These are phyloP conservation scores for Microhierax caerulescens DNA, from an alignment of 2,797 vertebrate genomes.

Conservation along the genomic window DNA sequence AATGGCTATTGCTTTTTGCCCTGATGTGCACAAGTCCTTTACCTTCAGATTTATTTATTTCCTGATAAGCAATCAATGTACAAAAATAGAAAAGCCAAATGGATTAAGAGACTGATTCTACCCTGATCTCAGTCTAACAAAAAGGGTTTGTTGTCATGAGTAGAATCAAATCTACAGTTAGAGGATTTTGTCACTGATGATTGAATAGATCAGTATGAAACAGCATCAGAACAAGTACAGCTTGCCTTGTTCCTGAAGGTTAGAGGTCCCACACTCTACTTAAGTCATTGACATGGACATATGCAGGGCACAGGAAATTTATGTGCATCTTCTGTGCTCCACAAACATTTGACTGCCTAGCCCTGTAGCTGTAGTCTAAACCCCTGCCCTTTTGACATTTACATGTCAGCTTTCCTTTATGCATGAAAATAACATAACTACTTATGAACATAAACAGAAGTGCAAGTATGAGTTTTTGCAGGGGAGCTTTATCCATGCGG, in stretches of 20 bases:
- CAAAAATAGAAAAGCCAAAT: constrained; percentile 40
- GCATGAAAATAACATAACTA: background rate
- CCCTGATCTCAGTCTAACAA: background rate
- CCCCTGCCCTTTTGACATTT: background rate
- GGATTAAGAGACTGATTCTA: background rate
- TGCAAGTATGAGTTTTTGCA: background rate
- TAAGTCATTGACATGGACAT: background rate
- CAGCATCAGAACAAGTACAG: background rate
- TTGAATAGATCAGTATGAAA: background rate
- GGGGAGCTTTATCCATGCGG: background rate
- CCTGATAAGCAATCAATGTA: constrained; percentile 55
- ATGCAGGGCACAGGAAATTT: background rate
- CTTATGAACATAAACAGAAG: background rate
- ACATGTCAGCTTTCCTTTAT: background rate
- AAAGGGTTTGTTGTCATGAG: background rate
- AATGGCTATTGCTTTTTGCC: constrained; percentile 58
- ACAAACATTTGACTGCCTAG: background rate
- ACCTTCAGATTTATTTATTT: constrained; percentile 57
- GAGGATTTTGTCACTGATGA: constrained; percentile 20
- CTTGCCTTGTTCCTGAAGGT: background rate
- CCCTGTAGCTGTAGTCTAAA: background rate
- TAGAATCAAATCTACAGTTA: constrained; percentile 21
- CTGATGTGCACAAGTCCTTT: constrained; percentile 31
- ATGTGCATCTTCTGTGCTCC: background rate
- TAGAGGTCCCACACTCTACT: background rate